phyloP scores from a whole-genome alignment of 2,797 vertebrate genomes.

The Arrhamphus sclerolepis region DNA sequence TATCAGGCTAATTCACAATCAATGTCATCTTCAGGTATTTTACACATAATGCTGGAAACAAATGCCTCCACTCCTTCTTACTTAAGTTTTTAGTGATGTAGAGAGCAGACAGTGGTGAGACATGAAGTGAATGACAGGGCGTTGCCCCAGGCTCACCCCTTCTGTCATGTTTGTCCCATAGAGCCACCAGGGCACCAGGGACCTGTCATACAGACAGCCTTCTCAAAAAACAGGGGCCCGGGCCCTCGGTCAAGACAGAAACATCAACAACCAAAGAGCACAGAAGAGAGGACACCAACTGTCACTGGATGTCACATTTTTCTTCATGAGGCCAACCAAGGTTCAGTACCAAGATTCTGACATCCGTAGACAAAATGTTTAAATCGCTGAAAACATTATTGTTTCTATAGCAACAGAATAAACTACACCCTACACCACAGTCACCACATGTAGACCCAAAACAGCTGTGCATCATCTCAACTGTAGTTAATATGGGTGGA shows the following conservation, averaged over 20 bases:
- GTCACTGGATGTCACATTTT: constrained; percentile 32
- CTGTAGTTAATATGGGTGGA: constrained; percentile 43
- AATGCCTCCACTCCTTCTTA: constrained; percentile 11
- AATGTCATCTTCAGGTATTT: no score
- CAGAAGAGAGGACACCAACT: constrained; percentile 7
- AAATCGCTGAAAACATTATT: constrained; percentile 27
- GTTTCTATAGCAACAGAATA: constrained; percentile 22
- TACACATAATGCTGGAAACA: neutral
- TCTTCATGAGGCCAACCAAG: constrained; percentile 10
- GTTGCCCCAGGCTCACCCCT: constrained; percentile 60
- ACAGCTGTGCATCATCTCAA: constrained; percentile 42
- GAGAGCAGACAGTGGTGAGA: constrained; percentile 40
- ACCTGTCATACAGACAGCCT: constrained; percentile 67
- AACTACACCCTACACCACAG: constrained; percentile 59
- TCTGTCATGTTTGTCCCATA: constrained; percentile 61
- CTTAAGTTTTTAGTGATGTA: constrained; percentile 21
- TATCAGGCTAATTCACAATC: no score
- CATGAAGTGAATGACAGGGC: constrained; percentile 68
- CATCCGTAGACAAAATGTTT: constrained; percentile 28
- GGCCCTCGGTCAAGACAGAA: constrained; percentile 28
- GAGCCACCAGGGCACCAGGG: constrained; percentile 45
- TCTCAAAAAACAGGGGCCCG: constrained; percentile 50
- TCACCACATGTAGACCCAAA: constrained; percentile 42
- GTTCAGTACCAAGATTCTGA: constrained; percentile 6
- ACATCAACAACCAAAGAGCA: constrained; percentile 54